phyloP scores from a whole-genome alignment of 1,140 invertebrate species.

The Limonius californicus region DNA sequence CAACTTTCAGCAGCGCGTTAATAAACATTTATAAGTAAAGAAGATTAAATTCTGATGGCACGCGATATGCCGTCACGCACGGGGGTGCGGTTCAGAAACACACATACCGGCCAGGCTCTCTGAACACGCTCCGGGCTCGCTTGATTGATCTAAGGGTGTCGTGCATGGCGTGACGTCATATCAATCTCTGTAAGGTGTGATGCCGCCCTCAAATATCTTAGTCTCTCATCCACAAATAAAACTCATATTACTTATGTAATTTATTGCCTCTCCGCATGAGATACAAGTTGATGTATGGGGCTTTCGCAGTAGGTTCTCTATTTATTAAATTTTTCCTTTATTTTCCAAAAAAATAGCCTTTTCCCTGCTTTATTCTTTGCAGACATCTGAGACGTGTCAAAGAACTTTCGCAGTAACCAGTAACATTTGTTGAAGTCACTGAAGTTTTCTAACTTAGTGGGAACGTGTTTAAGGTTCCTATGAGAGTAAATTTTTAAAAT shows the following conservation, averaged over 20 bases:
- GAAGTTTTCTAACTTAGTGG: not conserved
- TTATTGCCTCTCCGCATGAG: constrained; percentile 25
- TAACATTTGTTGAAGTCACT: not conserved
- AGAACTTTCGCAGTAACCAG: not conserved
- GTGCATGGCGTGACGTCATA: constrained; percentile 27
- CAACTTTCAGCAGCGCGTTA: constrained; percentile 11
- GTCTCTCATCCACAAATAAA: constrained; percentile 26
- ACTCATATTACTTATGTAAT: constrained; percentile 26
- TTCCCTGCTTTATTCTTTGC: not conserved
- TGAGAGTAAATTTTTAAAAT: too few species aligned
- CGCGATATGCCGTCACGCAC: constrained; percentile 1
- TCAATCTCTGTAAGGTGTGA: constrained; percentile 28
- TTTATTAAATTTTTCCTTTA: constrained; percentile 21
- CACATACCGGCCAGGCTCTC: not conserved
- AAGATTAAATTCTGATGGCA: not conserved
- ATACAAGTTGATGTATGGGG: constrained; percentile 22
- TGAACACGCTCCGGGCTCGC: constrained; percentile 4
- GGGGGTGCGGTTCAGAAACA: not conserved
- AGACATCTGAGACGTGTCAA: not conserved
- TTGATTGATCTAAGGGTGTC: constrained; percentile 27
- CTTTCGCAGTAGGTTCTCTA: constrained; percentile 19
- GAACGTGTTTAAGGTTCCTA: not conserved
- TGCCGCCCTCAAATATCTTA: constrained; percentile 26
- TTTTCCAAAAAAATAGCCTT: constrained; percentile 3
- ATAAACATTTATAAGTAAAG: constrained; percentile 12